Evolutionary conservation across 2,797 vertebrate species (phyloP), one percentile per base, ranked within the genome.

Genomic region (Orestias chungarensis): DNA sequence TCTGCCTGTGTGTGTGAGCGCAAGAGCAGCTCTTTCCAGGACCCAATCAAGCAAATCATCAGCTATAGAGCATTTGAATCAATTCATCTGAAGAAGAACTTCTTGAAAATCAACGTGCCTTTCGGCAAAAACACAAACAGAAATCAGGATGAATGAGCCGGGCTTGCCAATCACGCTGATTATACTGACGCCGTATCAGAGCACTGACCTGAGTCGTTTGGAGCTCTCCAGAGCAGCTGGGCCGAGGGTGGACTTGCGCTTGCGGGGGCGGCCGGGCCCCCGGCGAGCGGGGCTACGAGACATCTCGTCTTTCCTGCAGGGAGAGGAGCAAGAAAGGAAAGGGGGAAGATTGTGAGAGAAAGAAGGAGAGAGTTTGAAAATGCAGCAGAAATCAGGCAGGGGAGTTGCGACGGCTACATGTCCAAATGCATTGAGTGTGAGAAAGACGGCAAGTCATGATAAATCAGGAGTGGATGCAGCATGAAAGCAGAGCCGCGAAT

Each of bases 241-340:
- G 78, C 92, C 89, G 64, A 87, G 88, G 80, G 88, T 89, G 79
- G 93, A 94, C 80, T 95, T 97, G 84, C 96, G 94, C 81, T 99
- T 99, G 88, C 97, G 93, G 0, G 97, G 97, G 81, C 97, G 95
- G 23, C 97, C 97, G 0, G 97, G 97, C 38, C 97, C 96, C 1
- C 97, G 91, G 68, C 97, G 94, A 0, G 96, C 96, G 0, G 97
- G 97, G 87, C 97, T 98, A 54, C 96, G 93, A 4, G 95, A 96
- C 73, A 93, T 96, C 88, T 99, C 97, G 0, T 98, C 97, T 86
- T 96, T 96, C 93, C 97, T 98, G 90, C 78, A 74, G 80, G 33
- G 57, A 52, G 70, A 70, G 69, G 66, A 68, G 73, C 75, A 57
- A 71, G 43, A 59, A 70, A 81, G 68, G 73, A 44, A n/a, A 31